A percentile compares a stretch with the other conserved stretches of the same genome.
These are phyloP conservation scores for Lepidocolaptes lacrymiger DNA, from an alignment of 2,797 vertebrate genomes.

Conservation along the genomic window DNA sequence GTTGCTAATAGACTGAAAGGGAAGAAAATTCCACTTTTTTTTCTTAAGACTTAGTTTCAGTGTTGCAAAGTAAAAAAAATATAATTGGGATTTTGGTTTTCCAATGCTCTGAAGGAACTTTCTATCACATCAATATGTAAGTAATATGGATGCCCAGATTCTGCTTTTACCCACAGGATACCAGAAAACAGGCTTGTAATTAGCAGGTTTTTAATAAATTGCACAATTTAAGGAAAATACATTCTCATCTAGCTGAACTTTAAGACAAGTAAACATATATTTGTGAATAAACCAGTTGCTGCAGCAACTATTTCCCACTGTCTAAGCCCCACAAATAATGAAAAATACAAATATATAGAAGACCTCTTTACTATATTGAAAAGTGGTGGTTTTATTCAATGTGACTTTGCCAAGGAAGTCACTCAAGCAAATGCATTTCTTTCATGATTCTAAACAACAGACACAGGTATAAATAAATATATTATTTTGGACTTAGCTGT, in stretches of 20 bases:
- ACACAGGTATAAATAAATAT: not conserved
- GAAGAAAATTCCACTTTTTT: not conserved
- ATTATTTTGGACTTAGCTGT: not conserved
- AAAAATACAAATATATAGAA: not conserved
- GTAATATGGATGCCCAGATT: not conserved
- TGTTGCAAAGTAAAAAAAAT: slow-evolving; percentile 38
- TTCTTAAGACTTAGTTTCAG: not conserved
- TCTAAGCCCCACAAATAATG: not conserved
- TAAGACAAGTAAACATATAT: not conserved
- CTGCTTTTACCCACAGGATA: slow-evolving; percentile 49
- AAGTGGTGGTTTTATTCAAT: not conserved
- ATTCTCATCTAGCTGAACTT: not conserved
- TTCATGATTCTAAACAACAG: not conserved
- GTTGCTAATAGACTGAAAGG: not conserved
- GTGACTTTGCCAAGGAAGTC: not conserved
- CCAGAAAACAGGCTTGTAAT: slow-evolving; percentile 28
- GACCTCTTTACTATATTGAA: not conserved
- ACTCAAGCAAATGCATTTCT: not conserved
- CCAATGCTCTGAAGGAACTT: not conserved
- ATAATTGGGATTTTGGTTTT: not conserved
- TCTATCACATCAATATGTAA: not conserved
- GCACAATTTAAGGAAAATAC: not conserved
- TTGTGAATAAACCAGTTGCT: slow-evolving; percentile 14
- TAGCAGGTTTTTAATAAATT: slow-evolving; percentile 29
- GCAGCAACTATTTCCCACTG: not conserved